Percentiles rank a stretch among this genome's conserved stretches.
Conservation (phyloP, 2,888 invertebrate species). For the Acrobasis suavella region DNA sequence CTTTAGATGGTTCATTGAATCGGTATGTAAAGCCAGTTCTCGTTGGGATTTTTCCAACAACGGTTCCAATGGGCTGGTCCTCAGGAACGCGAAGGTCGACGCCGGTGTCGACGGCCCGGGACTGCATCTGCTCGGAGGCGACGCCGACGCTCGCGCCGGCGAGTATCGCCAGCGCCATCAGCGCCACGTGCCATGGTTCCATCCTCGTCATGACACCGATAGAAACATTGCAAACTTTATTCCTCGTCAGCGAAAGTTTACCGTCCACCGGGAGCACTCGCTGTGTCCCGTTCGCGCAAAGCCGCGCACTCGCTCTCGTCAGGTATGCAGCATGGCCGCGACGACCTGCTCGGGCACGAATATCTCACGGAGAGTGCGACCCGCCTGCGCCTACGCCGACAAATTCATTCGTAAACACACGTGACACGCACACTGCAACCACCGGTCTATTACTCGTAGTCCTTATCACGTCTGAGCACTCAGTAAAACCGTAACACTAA, state of each 20-base stretch:
- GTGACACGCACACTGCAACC: constrained; percentile 69
- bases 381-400: constrained; percentile 79
- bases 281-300: constrained; percentile 77
- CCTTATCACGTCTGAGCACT: constrained; percentile 26
- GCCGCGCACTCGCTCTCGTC: constrained; percentile 75
- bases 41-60: constrained; percentile 93
- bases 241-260: constrained; percentile 66
- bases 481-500: constrained; percentile 28
- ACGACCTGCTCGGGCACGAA: constrained; percentile 78
- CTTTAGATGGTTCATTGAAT: constrained; percentile 95
- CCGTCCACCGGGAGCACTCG: constrained; percentile 62
- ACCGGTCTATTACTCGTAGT: constrained; percentile 36
- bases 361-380: constrained; percentile 80
- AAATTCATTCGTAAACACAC: constrained; percentile 79
- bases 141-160: constrained; percentile 60
- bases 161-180: constrained; percentile 71
- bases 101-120: constrained; percentile 92
- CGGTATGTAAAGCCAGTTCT: constrained; percentile 95
- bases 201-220: constrained; percentile 72
- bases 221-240: constrained; percentile 69
- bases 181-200: constrained; percentile 77
- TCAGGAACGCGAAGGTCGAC: constrained; percentile 94
- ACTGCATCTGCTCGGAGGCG: constrained; percentile 89
- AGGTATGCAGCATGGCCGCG: constrained; percentile 83
- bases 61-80: constrained; percentile 90